A percentile compares a stretch with the other conserved stretches of the same genome.
Evolutionary conservation across 1,140 invertebrate genomes (phyloP).

Genomic region (Aphaenogaster rudis): DNA sequence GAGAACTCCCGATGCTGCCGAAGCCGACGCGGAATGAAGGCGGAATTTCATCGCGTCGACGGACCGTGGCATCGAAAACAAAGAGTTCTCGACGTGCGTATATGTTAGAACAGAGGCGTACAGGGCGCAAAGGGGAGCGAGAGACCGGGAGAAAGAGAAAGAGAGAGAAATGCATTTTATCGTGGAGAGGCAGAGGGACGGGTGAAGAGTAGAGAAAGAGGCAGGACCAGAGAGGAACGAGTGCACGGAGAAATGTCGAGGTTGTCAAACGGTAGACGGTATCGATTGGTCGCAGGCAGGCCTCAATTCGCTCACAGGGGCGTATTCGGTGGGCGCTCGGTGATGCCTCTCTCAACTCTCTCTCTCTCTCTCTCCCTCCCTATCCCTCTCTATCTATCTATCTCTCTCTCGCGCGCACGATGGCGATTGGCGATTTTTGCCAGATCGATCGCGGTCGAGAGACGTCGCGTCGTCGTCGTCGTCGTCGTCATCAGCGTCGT

Average conservation of each 20-base stretch:
- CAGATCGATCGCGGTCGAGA: conserved; percentile 70
- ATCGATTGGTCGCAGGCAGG: conserved; percentile 73
- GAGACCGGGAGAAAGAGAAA: not conserved
- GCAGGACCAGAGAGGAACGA: conserved; percentile 38
- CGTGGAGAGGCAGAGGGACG: not conserved
- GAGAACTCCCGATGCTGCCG: not conserved
- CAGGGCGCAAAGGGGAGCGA: conserved; percentile 9
- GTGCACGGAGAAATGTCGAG: conserved; percentile 68
- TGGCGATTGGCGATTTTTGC: conserved; percentile 68
- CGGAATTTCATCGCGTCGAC: conserved; percentile 58
- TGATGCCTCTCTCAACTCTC: not conserved
- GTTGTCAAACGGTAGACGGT: conserved; percentile 75
- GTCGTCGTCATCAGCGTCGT: conserved; percentile 4
- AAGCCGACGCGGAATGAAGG: conserved; percentile 36
- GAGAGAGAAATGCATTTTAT: conserved; percentile 35
- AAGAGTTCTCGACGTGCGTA: conserved; percentile 41
- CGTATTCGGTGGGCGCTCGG: conserved; percentile 71
- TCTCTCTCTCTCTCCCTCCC: conserved; percentile 24
- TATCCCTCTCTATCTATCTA: not conserved
- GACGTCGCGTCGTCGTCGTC: conserved; percentile 41
- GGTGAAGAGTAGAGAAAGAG: conserved; percentile 5
- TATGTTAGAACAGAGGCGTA: conserved; percentile 24
- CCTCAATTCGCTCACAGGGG: conserved; percentile 71
- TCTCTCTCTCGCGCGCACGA: not conserved
- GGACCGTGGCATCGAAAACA: conserved; percentile 54